phyloP scores from a whole-genome alignment of 1,140 invertebrate species.

The Drosophila sp. region DNA sequence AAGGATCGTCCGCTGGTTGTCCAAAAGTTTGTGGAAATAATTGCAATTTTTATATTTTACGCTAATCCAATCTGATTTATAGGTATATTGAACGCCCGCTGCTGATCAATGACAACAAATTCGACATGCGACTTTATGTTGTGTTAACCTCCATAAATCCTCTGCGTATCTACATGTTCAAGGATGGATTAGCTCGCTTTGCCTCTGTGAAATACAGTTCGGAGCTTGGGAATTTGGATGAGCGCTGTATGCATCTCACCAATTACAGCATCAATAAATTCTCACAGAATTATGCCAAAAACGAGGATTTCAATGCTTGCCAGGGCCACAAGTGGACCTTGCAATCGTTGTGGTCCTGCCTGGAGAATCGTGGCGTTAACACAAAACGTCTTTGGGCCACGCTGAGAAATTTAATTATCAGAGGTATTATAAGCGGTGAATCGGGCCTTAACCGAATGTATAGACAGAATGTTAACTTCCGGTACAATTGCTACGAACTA shows the following conservation, averaged over 20 bases:
- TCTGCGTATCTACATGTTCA: slow-evolving; percentile 95
- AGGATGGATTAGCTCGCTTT: slow-evolving; percentile 97
- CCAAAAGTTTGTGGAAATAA: slow-evolving; percentile 87
- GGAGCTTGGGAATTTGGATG: slow-evolving; percentile 91
- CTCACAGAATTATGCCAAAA: slow-evolving; percentile 93
- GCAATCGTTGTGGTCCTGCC: slow-evolving; percentile 90
- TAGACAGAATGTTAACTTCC: slow-evolving; percentile 89
- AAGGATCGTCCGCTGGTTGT: slow-evolving; percentile 95
- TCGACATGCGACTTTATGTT: slow-evolving; percentile 96
- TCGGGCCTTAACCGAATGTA: slow-evolving; percentile 89
- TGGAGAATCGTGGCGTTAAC: slow-evolving; percentile 90
- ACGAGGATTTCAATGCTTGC: slow-evolving; percentile 93
- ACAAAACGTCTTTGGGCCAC: slow-evolving; percentile 92
- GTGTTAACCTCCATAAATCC: slow-evolving; percentile 98
- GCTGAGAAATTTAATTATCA: slow-evolving; percentile 92
- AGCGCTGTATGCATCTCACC: slow-evolving; percentile 98
- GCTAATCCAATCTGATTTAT: neutral
- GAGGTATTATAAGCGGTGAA: slow-evolving; percentile 92
- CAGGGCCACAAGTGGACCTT: slow-evolving; percentile 96
- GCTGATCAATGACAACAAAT: slow-evolving; percentile 97
- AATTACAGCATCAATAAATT: slow-evolving; percentile 99
- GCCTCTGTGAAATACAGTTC: slow-evolving; percentile 95
- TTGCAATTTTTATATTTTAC: neutral
- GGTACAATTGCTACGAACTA: slow-evolving; percentile 92
- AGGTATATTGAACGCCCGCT: slow-evolving; percentile 93